These are phyloP conservation scores for Anguilla obscura DNA, from an alignment of 2,797 vertebrate species.

Conservation along the genomic window DNA sequence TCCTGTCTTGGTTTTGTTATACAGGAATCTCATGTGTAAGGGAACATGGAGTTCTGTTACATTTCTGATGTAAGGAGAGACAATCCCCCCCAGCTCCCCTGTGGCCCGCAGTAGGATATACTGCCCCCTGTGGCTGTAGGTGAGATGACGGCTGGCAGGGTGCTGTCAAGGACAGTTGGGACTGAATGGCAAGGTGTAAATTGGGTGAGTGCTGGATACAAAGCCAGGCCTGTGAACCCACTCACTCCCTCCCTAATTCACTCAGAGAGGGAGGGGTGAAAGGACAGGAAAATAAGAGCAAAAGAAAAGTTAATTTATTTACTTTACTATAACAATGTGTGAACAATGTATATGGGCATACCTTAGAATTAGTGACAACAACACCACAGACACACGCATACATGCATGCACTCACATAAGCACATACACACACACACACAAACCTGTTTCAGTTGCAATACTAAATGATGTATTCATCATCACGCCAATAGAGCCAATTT, in stretches of 20 bases:
- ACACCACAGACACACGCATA: conserved; percentile 32
- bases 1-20: neutral
- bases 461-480: conserved; percentile 23
- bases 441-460: neutral
- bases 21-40: neutral
- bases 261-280: conserved; percentile 1
- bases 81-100: neutral
- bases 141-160: conserved; percentile 67
- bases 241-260: conserved; percentile 59
- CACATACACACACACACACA: conserved; percentile 5
- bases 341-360: conserved; percentile 10
- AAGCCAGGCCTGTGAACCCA: conserved; percentile 61
- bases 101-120: neutral
- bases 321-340: neutral
- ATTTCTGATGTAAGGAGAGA: neutral
- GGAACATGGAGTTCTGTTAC: neutral
- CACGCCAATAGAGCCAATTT: conserved; percentile 27
- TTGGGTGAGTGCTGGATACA: conserved; percentile 74
- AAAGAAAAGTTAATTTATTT: too few relatives aligned
- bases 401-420: neutral
- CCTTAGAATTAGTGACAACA: conserved; percentile 34
- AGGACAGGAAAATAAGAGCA: neutral
- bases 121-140: conserved; percentile 49
- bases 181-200: conserved; percentile 70
- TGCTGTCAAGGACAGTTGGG: conserved; percentile 52